Conservation (phyloP, 2,888 invertebrate genomes). For the Melinaea menophilus region DNA sequence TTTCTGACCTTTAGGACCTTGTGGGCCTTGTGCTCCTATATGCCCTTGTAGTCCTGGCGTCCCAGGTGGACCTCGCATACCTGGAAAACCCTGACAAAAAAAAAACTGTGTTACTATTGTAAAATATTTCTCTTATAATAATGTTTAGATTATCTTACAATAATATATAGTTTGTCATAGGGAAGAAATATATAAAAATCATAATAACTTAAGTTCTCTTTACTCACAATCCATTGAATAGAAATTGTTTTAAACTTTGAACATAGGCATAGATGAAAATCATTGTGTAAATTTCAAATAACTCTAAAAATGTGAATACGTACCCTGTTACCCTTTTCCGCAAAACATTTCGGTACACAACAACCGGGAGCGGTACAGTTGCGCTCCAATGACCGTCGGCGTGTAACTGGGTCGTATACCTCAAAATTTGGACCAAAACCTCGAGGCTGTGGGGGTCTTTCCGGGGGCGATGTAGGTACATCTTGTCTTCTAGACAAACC, state of each 20-base stretch:
- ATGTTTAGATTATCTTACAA: too few species aligned
- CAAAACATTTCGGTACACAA: conserved; percentile 91
- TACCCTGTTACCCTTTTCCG: conserved; percentile 90
- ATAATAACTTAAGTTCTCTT: too few species aligned
- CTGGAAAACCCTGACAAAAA: conserved; percentile 67
- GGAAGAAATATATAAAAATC: too few species aligned
- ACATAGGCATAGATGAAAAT: background rate
- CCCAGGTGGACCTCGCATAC: conserved; percentile 84
- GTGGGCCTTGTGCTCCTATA: conserved; percentile 89
- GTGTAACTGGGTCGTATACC: conserved; percentile 60
- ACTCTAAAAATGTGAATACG: conserved; percentile 36
- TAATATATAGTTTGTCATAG: too few species aligned
- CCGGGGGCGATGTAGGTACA: conserved; percentile 36
- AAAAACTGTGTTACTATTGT: background rate
- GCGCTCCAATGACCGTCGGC: conserved; percentile 63
- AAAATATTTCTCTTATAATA: background rate
- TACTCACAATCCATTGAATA: background rate
- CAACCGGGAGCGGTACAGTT: conserved; percentile 83
- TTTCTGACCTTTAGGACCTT: conserved; percentile 92
- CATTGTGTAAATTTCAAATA: background rate
- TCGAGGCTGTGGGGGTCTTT: conserved; percentile 22
- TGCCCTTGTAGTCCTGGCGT: conserved; percentile 87
- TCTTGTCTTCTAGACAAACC: conserved; percentile 41
- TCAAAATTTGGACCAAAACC: conserved; percentile 52
- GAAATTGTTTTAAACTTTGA: background rate